A percentile compares a stretch with the other conserved stretches of the same genome.
Evolutionary conservation across 2,797 vertebrate species (phyloP).

Genomic region (Psittacula derbiana): DNA sequence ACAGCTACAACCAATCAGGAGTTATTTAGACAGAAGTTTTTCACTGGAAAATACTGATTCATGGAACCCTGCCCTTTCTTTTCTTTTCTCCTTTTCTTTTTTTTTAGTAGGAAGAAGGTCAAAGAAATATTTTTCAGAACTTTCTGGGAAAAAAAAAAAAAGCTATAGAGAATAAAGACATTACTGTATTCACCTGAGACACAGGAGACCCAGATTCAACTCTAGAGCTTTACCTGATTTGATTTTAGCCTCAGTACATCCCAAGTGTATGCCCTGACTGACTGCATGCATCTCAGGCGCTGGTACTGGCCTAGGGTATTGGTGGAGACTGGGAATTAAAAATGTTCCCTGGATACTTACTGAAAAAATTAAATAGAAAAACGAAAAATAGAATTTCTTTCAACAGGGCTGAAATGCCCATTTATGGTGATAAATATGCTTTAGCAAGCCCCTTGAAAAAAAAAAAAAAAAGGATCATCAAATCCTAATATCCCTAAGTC

Average conservation of each 20-base stretch:
- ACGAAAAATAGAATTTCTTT: neutral
- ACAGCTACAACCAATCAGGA: neutral
- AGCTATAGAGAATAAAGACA: neutral
- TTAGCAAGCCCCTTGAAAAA: neutral
- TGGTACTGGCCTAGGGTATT: neutral
- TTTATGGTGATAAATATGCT: neutral
- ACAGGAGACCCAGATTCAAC: neutral
- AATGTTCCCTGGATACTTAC: neutral
- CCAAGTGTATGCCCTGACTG: neutral
- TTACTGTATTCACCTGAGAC: neutral
- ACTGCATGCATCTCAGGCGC: neutral
- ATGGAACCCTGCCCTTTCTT: neutral
- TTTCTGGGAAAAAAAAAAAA: neutral
- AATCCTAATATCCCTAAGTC: neutral
- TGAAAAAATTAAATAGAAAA: neutral
- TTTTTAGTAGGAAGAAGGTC: neutral
- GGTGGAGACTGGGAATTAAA: neutral
- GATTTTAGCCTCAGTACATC: neutral
- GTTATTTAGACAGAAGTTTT: neutral
- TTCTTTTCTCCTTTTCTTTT: neutral
- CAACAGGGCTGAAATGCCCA: neutral
- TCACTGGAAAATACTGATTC: neutral
- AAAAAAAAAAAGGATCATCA: neutral
- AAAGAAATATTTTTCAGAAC: neutral
- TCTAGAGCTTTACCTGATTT: neutral